Evolutionary conservation across 2,888 invertebrate species (phyloP).

Genomic region (Drosophila aldrichi): DNA sequence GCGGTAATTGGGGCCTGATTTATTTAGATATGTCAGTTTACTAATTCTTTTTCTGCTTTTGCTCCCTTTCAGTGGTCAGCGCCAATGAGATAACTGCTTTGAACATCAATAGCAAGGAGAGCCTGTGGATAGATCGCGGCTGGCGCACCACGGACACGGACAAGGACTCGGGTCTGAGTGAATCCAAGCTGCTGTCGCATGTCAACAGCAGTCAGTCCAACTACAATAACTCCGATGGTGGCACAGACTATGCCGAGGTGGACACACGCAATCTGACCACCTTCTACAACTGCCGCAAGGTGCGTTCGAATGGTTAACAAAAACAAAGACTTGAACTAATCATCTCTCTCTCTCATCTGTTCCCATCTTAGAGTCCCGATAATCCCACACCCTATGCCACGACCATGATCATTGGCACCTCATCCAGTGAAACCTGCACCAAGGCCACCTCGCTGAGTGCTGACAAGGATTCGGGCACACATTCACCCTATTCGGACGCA

Average conservation of each 20-base stretch:
- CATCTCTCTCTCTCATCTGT: neutral
- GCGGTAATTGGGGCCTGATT: slow-evolving; percentile 83
- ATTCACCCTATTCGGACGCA: slow-evolving; percentile 85
- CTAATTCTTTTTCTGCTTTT: neutral
- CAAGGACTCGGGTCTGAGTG: slow-evolving; percentile 87
- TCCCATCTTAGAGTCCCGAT: slow-evolving; percentile 86
- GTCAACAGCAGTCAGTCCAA: slow-evolving; percentile 85
- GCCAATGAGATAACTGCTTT: slow-evolving; percentile 86
- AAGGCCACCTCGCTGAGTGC: slow-evolving; percentile 85
- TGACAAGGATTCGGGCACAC: slow-evolving; percentile 85
- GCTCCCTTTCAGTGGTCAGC: slow-evolving; percentile 83
- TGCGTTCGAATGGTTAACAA: slow-evolving; percentile 41
- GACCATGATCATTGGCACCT: slow-evolving; percentile 88
- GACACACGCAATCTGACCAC: slow-evolving; percentile 89
- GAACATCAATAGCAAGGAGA: slow-evolving; percentile 87
- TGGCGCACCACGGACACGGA: slow-evolving; percentile 89
- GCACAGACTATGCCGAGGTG: slow-evolving; percentile 90
- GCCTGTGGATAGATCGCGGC: slow-evolving; percentile 90
- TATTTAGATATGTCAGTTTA: too few species aligned
- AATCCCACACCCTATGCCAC: slow-evolving; percentile 91
- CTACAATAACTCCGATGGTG: slow-evolving; percentile 85
- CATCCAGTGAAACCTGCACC: slow-evolving; percentile 84
- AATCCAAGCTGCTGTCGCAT: slow-evolving; percentile 87
- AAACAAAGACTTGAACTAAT: slow-evolving; percentile 18
- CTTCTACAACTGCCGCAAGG: slow-evolving; percentile 89